Evolutionary conservation across 2,113 vertebrate genomes (phyloP).

Genomic region (Neogale vison): DNA sequence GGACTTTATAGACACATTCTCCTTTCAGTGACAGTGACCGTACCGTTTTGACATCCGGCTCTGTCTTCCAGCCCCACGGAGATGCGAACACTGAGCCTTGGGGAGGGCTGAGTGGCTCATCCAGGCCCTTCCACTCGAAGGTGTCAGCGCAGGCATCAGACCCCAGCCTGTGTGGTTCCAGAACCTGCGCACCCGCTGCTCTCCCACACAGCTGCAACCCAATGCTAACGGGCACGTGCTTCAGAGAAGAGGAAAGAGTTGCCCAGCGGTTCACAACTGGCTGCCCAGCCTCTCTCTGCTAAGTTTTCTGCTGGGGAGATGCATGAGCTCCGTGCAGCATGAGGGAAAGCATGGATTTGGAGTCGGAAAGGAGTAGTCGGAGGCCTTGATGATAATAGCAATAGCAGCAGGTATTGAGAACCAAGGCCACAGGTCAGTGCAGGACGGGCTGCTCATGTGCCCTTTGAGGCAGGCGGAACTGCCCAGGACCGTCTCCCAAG

Average conservation of each 20-base stretch:
- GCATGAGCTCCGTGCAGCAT: background rate
- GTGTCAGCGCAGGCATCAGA: background rate
- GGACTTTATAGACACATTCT: background rate
- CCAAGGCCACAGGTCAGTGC: background rate
- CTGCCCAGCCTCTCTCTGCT: background rate
- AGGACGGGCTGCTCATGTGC: background rate
- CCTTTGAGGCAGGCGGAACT: background rate
- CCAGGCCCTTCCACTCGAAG: background rate
- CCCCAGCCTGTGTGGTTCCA: too few relatives aligned
- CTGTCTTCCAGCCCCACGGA: background rate
- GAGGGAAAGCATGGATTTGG: too few relatives aligned
- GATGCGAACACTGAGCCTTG: background rate
- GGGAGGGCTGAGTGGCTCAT: background rate
- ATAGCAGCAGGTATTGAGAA: background rate
- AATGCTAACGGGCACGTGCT: background rate
- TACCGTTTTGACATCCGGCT: background rate
- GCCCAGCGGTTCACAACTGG: background rate
- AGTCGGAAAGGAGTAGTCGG: background rate
- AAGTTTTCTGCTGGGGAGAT: background rate
- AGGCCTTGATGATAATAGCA: background rate
- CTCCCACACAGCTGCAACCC: background rate
- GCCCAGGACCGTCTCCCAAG: background rate
- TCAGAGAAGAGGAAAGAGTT: background rate
- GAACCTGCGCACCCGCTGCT: accelerated
- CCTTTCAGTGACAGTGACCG: background rate